Base-by-base conservation (phyloP, 2,797 vertebrate species). In the Sandelia bainsii region DNA sequence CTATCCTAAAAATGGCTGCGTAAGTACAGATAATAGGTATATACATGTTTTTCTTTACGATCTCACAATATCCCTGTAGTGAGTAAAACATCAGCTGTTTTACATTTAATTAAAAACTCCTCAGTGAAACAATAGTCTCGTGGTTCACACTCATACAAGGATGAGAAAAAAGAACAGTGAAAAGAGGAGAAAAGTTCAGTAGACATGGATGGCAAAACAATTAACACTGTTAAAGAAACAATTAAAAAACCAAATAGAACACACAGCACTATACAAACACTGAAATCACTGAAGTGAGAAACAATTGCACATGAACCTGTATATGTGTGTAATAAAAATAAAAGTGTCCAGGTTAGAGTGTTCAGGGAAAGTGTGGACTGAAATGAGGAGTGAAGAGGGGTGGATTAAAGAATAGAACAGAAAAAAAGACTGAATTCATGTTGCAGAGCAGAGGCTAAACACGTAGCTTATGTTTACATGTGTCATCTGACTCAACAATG, bases 401-500 rank as follows among this genome's bases (percentile, higher is more conserved):
- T 62, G 54, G 51, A 49, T 59, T 46, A 45, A 68, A 60, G 72
- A 75, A 72, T 16, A 39, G 40, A 70, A 59, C 29, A 54, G 62
- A 62, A 69, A 51, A 81, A 77, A 69, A 62, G 37, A 74, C 58
- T 65, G 68, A 74, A 61, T 59, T 60, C 69, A 62, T 10, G 3
- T 20, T 29, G 42, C 40, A 64, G 51, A 75, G 44, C 27, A 45
- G 51, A 29, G 68, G 67, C 77, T 76, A 69, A 79, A 77, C 61
- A 72, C 71, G 29, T 76, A 10, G 25, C 32, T 66, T 63, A 17
- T 69, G 69, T 76, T 83, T 75, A 77, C 68, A 79, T 44, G 75
- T 70, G 77, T 59, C 62, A 39, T 63, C 69, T 62, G 58, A 79
- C 74, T 72, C 64, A 78, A 77, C 74, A 75, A 79, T 32, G 64